Percentiles rank a stretch among this genome's conserved stretches.
These are phyloP conservation scores for Pteropus rufus DNA, from an alignment of 2,797 vertebrate genomes.

Conservation along the genomic window DNA sequence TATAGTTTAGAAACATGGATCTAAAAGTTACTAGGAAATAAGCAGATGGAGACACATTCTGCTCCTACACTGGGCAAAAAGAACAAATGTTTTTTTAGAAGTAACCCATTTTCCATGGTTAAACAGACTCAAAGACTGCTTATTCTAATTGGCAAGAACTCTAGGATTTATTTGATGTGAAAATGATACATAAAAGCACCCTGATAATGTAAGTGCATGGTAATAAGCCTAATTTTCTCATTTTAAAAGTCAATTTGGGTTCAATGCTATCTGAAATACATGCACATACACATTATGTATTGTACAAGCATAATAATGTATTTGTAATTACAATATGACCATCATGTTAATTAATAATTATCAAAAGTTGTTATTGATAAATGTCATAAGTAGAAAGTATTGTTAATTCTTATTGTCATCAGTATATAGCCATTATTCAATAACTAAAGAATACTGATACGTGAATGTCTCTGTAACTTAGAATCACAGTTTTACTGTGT, in stretches of 20 bases:
- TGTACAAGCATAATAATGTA: not conserved
- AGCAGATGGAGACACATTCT: not conserved
- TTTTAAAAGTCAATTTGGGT: not conserved
- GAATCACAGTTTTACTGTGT: constrained; percentile 1
- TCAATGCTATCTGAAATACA: not conserved
- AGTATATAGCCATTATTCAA: not conserved
- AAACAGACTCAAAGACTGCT: not conserved
- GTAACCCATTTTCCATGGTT: not conserved
- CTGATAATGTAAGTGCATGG: not conserved
- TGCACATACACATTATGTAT: not conserved
- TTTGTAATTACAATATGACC: not conserved
- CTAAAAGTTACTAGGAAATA: not conserved
- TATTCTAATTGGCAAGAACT: not conserved
- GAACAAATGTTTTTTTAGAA: not conserved
- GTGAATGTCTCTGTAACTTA: constrained; percentile 20
- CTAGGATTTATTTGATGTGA: not conserved
- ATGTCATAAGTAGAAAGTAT: not conserved
- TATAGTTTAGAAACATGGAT: not conserved
- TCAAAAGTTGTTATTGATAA: not conserved
- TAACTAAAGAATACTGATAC: not conserved
- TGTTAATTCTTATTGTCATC: not conserved
- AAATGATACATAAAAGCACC: not conserved
- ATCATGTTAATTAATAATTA: not conserved
- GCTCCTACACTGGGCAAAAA: not conserved
- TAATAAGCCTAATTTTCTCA: not conserved